Evolutionary conservation across 2,113 vertebrate species (phyloP).

Genomic region (Brachionichthys hirsutus): DNA sequence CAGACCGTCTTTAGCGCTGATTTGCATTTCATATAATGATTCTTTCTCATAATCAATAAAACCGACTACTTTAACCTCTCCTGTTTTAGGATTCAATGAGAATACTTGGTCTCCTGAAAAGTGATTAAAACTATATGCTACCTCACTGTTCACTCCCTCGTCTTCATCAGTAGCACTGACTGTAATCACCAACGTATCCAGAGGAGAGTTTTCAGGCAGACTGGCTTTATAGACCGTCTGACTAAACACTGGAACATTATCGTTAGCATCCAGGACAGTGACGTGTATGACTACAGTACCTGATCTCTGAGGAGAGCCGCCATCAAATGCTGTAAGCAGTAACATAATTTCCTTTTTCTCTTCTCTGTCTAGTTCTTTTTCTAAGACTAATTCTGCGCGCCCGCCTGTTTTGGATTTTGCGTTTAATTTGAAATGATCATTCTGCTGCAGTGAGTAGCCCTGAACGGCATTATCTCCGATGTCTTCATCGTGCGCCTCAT

Average conservation of each 20-base stretch:
- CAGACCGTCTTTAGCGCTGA: constrained; percentile 78
- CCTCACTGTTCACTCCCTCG: constrained; percentile 71
- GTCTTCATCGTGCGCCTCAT: constrained; percentile 76
- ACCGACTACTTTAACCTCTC: constrained; percentile 69
- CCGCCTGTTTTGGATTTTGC: constrained; percentile 4
- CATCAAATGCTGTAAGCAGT: constrained; percentile 64
- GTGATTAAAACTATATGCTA: constrained; percentile 76
- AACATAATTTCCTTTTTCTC: constrained; percentile 38
- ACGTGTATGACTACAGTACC: constrained; percentile 69
- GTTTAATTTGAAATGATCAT: constrained; percentile 67
- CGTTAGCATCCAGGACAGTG: constrained; percentile 75
- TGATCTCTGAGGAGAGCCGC: constrained; percentile 68
- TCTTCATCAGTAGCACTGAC: constrained; percentile 78
- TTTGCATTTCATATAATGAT: constrained; percentile 72
- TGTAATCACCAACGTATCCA: constrained; percentile 54
- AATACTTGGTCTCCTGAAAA: constrained; percentile 73
- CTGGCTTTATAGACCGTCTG: constrained; percentile 61
- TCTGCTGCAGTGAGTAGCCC: constrained; percentile 65
- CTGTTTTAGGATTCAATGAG: constrained; percentile 65
- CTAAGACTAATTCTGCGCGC: constrained; percentile 63
- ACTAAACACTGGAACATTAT: constrained; percentile 72
- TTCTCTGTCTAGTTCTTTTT: constrained; percentile 68
- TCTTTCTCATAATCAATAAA: constrained; percentile 75
- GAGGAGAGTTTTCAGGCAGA: constrained; percentile 64
- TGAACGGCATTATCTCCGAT: constrained; percentile 73